Evolutionary conservation across 2,888 invertebrate genomes (phyloP).

Genomic region (Phortica magna): DNA sequence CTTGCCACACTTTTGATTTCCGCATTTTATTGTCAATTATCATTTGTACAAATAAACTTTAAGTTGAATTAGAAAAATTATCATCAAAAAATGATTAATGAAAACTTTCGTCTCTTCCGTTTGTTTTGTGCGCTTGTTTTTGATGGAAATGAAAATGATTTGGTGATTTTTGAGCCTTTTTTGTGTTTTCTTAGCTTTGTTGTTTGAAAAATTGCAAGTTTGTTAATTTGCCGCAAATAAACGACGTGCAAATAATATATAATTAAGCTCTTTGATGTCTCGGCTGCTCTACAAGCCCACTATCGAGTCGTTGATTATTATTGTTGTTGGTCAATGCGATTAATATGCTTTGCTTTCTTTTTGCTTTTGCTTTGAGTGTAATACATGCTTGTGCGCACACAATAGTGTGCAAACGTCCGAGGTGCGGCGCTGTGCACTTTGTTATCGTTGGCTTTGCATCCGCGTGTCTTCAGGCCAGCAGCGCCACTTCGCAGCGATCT

Average conservation of each 20-base stretch:
- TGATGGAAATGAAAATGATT: constrained; percentile 25
- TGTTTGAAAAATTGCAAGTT: constrained; percentile 66
- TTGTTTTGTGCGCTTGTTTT: constrained; percentile 27
- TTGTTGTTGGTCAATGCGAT: constrained; percentile 55
- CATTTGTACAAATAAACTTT: constrained; percentile 50
- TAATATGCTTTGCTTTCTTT: constrained; percentile 35
- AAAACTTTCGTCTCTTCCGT: constrained; percentile 38
- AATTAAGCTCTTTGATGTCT: constrained; percentile 63
- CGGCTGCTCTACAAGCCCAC: constrained; percentile 10
- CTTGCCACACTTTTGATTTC: constrained; percentile 61
- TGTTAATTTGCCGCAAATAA: constrained; percentile 70
- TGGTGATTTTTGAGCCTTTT: background rate
- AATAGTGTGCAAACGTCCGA: background rate
- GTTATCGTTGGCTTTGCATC: background rate
- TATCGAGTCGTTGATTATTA: constrained; percentile 38
- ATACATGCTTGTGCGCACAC: constrained; percentile 30
- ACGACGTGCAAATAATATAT: constrained; percentile 70
- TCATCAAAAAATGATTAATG: constrained; percentile 56
- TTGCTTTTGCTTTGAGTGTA: background rate
- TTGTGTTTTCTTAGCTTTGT: constrained; percentile 6
- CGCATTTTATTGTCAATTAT: constrained; percentile 53
- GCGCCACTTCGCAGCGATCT: background rate
- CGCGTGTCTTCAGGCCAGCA: background rate
- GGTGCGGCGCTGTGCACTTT: background rate
- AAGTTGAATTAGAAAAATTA: constrained; percentile 43